Base-by-base conservation (phyloP, 2,797 vertebrate species). In the Coranthus polyacanthus region DNA sequence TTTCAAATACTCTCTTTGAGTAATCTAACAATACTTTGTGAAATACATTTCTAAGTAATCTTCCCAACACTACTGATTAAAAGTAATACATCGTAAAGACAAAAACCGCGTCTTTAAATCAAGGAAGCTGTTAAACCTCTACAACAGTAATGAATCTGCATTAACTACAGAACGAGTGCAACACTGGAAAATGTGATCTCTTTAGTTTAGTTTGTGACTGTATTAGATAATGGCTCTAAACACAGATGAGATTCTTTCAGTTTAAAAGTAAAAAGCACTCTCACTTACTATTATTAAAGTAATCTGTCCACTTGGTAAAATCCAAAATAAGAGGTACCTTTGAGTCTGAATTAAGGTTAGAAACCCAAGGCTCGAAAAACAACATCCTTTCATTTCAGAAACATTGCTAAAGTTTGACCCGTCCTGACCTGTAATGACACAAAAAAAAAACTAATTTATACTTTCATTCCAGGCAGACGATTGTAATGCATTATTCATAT, bases 401-500 rank as follows among this genome's bases (percentile, higher is more conserved):
- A 52, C 49, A 32, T 1, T 11, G 12, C 20, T 17, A 51, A 38
- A 59, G 37, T 18, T 44, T 26, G 21, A 37, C 15, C 34, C 20
- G 17, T 21, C 2, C 10, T 71, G 38, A 69, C 67, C 61, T 1
- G 1, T 15, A 21, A 24, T 26, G 42, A 53, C 8, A 6, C 37
- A 56, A 44, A 59, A 52, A 26, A 29, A 29, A 59, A 68, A 67
- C 41, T 8, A 32, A 52, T 45, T 38, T 13, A 13, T 18, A 26
- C 38, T 20, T 66, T 42, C 12, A 32, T 53, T 64, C 60, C 16
- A 41, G 36, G 47, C 64, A 26, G 12, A 55, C 34, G 16, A 6
- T n/a, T 34, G 15, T 2, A 2, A 64, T 76, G 34, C 32, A 70
- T 79, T 60, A 81, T 71, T 81, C 41, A 76, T 51, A 24, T 24